A percentile compares a stretch with the other conserved stretches of the same genome.
phyloP scores from a whole-genome alignment of 2,888 invertebrate genomes.

The Holacanthella duospinosa region DNA sequence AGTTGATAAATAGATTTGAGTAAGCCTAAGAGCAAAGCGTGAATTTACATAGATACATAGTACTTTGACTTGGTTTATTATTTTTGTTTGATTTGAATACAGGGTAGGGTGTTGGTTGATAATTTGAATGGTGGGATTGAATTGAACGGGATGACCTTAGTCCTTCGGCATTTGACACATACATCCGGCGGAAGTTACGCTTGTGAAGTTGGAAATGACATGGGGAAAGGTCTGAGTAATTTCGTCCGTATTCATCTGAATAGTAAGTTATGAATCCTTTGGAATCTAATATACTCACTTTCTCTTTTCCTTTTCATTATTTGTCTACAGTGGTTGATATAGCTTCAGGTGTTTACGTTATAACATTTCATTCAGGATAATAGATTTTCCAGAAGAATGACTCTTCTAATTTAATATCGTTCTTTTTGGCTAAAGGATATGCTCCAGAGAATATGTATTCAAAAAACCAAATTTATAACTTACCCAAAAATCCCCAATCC shows the following conservation, averaged over 20 bases:
- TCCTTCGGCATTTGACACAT: conserved; percentile 56
- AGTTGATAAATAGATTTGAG: too few species aligned
- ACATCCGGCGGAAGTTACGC: conserved; percentile 66
- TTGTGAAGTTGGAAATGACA: conserved; percentile 67
- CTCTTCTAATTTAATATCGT: neutral
- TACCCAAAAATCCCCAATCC: too few species aligned
- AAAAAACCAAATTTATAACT: too few species aligned
- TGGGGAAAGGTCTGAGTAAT: conserved; percentile 68
- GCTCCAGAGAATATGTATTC: too few species aligned
- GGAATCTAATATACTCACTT: neutral
- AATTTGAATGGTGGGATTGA: conserved; percentile 53
- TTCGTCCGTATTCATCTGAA: conserved; percentile 61
- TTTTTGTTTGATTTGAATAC: neutral
- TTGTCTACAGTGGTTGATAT: neutral
- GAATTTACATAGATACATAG: too few species aligned
- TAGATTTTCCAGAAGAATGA: neutral
- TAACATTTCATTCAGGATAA: neutral
- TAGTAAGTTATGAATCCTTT: conserved; percentile 54
- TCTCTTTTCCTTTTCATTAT: too few species aligned
- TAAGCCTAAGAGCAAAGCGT: too few species aligned
- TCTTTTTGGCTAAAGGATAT: too few species aligned
- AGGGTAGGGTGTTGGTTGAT: conserved; percentile 56
- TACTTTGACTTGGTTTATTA: too few species aligned
- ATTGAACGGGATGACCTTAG: conserved; percentile 56
- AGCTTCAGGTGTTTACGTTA: neutral